These are phyloP conservation scores for Misgurnus anguillicaudatus DNA, from an alignment of 2,113 vertebrate species.

Conservation along the genomic window DNA sequence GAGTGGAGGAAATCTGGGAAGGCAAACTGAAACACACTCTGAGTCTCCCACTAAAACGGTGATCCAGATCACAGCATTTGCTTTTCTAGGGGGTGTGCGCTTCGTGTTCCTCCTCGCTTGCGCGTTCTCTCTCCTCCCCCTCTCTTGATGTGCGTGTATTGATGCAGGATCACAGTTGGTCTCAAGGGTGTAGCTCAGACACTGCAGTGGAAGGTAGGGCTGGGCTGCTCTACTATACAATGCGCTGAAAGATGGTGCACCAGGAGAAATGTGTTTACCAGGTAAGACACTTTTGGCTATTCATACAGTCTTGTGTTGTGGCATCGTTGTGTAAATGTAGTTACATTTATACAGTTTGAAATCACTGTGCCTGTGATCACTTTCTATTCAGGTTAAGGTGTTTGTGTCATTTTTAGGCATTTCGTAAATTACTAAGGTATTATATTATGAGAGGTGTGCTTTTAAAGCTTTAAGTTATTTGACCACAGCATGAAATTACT, in stretches of 20 bases:
- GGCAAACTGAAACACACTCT: not conserved
- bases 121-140: conserved; percentile 41
- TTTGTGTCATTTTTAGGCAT: not conserved
- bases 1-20: not conserved
- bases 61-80: not conserved
- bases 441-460: not conserved
- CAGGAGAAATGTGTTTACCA: conserved; percentile 80
- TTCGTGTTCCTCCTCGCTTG: conserved; percentile 9
- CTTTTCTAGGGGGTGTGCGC: not conserved
- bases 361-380: not conserved
- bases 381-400: not conserved
- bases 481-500: not conserved
- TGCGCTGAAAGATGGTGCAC: conserved; percentile 79
- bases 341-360: not conserved
- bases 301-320: conserved; percentile 14
- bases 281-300: conserved; percentile 64
- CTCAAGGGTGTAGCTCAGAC: conserved; percentile 72
- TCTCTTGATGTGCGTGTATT: conserved; percentile 52
- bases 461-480: not conserved
- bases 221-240: conserved; percentile 62
- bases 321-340: not conserved
- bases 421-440: not conserved
- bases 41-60: not conserved
- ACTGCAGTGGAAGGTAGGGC: conserved; percentile 75
- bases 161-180: conserved; percentile 65